Percentiles rank a stretch among this genome's conserved stretches.
These are phyloP conservation scores for Brachyalestes nurse DNA, from an alignment of 2,797 vertebrate genomes.

Conservation along the genomic window DNA sequence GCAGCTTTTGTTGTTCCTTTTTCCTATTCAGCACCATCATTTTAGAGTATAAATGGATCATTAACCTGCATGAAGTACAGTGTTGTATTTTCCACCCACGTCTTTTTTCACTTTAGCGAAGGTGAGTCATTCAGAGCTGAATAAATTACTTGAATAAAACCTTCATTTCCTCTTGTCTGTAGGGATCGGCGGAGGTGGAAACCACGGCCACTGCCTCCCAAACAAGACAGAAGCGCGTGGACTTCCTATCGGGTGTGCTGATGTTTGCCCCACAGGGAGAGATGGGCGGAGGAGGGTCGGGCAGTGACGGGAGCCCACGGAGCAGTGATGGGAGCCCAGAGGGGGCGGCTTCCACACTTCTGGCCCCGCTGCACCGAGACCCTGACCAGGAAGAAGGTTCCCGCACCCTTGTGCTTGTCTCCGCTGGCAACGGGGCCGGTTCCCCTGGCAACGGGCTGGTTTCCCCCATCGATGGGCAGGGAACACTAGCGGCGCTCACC, in stretches of 20 bases:
- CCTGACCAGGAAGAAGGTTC: conserved; percentile 88
- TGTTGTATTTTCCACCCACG: neutral
- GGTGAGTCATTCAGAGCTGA: neutral
- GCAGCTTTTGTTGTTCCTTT: neutral
- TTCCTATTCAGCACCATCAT: neutral
- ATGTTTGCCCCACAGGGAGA: conserved; percentile 74
- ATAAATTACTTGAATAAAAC: neutral
- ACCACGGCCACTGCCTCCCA: conserved; percentile 53
- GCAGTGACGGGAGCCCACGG: conserved; percentile 82
- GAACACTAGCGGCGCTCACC: conserved; percentile 83
- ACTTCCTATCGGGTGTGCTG: conserved; percentile 82
- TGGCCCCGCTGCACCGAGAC: conserved; percentile 82
- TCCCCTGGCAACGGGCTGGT: conserved; percentile 70
- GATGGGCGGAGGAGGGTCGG: conserved; percentile 73
- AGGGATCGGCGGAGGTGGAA: conserved; percentile 38
- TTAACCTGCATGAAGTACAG: neutral
- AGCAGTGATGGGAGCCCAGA: conserved; percentile 86
- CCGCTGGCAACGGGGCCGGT: conserved; percentile 84
- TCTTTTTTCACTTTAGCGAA: neutral
- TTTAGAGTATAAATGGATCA: neutral
- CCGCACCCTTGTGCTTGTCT: conserved; percentile 87
- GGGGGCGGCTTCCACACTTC: conserved; percentile 79
- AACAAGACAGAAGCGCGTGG: conserved; percentile 80
- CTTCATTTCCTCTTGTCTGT: neutral
- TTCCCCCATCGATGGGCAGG: conserved; percentile 81